These are phyloP conservation scores for Eufriesea mexicana DNA, from an alignment of 1,140 invertebrate species.

Conservation along the genomic window DNA sequence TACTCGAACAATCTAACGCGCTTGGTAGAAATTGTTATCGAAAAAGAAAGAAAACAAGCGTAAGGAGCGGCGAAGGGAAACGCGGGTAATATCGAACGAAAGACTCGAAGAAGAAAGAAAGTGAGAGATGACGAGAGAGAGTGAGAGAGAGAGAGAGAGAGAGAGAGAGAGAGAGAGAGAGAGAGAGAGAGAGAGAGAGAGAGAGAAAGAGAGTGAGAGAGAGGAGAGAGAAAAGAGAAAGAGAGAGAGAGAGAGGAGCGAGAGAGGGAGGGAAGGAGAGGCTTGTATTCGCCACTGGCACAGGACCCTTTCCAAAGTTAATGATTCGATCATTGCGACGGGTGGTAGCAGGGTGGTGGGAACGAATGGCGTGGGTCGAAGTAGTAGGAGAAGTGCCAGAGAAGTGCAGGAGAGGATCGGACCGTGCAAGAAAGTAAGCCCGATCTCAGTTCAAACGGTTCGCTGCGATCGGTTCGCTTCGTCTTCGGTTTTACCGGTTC, in stretches of 20 bases:
- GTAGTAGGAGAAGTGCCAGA: slow-evolving; percentile 70
- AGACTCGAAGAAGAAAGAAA: neutral
- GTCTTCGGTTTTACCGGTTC: slow-evolving; percentile 34
- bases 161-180: neutral
- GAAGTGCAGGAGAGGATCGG: slow-evolving; percentile 62
- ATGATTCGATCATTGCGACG: slow-evolving; percentile 69
- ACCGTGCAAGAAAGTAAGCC: slow-evolving; percentile 69
- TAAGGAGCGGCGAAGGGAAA: neutral
- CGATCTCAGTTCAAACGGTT: slow-evolving; percentile 73
- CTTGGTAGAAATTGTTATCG: neutral
- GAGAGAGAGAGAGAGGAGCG: slow-evolving; percentile 25
- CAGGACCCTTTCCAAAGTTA: slow-evolving; percentile 66
- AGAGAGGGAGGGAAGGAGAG: neutral
- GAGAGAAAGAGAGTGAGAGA: neutral
- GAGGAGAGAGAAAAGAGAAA: neutral
- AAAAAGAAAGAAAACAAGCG: neutral
- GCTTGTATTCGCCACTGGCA: slow-evolving; percentile 32
- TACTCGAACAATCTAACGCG: neutral
- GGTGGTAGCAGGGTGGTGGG: slow-evolving; percentile 65
- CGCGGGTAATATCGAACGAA: neutral
- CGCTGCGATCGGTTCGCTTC: slow-evolving; percentile 54
- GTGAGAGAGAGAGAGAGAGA: too few species aligned
- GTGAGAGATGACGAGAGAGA: neutral
- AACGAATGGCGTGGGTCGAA: slow-evolving; percentile 68
- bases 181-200: neutral